Evolutionary conservation across 2,113 vertebrate species (phyloP), one percentile per base, ranked within the genome.

Genomic region (Tyrannus savana): DNA sequence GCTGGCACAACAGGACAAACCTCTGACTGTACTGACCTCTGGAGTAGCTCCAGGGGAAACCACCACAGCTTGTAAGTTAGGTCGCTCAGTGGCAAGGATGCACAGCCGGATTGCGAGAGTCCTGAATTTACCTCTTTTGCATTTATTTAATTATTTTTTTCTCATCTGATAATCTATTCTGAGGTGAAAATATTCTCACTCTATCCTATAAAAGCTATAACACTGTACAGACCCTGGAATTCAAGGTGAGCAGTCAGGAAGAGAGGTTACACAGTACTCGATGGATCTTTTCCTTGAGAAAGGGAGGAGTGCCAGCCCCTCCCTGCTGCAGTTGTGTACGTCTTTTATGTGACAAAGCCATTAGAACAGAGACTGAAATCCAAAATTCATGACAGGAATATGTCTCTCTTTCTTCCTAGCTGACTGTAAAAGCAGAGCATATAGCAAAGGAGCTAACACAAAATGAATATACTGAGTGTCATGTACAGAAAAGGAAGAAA

Each of bases 41-140:
- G 44, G 24, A 14, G 16, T 37, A 0, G 1, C 37, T 77, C 41
- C 72, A 37, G 23, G 0, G 1, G 27, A 22, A 75, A 25, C 31
- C 1, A 0, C 53, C 15, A 33, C 49, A 81, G 24, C 31, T 55
- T 8, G 0, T 22, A 31, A 31, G 19, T 19, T 37, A 23, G 13
- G n/a, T 47, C 0, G 1, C 39, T 58, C 4, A 0, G 23, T 19
- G 42, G 30, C 11, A 18, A 59, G 56, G 19, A 47, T 42, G 28
- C 13, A 77, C 23, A 50, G 14, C 1, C 8, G 35, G n/a, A 19
- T 27, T 72, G 35, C 1, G 1, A 17, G 14, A 52, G 53, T 72
- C n/a, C 25, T 30, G 23, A 25, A 7, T 10, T 68, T 85, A 56
- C 31, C 72, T 82, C 21, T 69, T 37, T 73, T 44, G 33, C 16